Base-by-base conservation (phyloP, 1,140 invertebrate species). In the Rhizoglyphus robini region DNA sequence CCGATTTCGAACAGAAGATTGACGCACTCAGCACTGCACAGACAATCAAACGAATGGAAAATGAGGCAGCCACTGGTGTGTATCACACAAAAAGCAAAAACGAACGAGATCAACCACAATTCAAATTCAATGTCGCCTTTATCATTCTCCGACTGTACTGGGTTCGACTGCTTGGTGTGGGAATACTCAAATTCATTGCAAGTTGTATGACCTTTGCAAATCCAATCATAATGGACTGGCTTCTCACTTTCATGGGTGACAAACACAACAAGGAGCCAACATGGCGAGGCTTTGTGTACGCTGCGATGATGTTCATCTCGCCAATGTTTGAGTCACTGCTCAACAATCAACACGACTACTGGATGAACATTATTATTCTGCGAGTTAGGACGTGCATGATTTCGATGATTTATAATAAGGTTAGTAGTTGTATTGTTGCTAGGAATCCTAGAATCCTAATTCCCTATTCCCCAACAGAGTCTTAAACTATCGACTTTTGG, bases 131-230 rank as follows among this genome's bases (percentile, higher is more conserved):
- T 46, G 27, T 81, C 23, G 68, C 78, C 0, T 68, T 25, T 4
- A 38, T 66, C 20, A 38, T 84, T 23, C 36, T 76, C 48, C 75
- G 75, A 67, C 85, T 88, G 2, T 93, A 92, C 74, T 90, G 90
- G 58, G 81, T 83, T 3, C 84, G 86, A 49, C 90, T 95, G 72
- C 54, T 90, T 0, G 86, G 90, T 72, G 89, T 89, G 13, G 79
- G 85, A 2, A 71, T 86, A 83, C 72, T 80, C 46, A 91, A 94
- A 76, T 71, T 94, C 0, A 73, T 87, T 13, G 86, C 92, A 74
- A 93, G 96, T 79, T 68, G 87, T 13, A 75, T 96, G 59, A 86
- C 86, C 65, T 96, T 97, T 77, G 79, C 86, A 25, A 90, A 88
- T 72, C 93, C 93, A 0, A 84, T 88, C 65, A 23, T 66, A 25